Evolutionary conservation across 2,797 vertebrate species (phyloP).

Genomic region (Notolabrus celidotus): DNA sequence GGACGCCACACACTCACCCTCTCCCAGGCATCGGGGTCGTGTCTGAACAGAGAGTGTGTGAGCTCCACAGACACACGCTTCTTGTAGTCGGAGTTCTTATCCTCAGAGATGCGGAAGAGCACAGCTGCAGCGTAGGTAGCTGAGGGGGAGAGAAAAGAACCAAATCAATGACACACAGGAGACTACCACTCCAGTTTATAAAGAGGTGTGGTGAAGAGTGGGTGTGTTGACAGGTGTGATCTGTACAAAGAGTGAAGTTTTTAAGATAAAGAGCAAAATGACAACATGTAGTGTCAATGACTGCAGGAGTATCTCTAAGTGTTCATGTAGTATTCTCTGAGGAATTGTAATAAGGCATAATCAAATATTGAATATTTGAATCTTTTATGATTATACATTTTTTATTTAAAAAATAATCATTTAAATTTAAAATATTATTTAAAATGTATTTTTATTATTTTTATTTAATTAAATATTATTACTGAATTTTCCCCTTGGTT

Average conservation of each 20-base stretch:
- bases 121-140: slow-evolving; percentile 97
- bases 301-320: background rate
- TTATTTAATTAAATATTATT: too few species aligned
- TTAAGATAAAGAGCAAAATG: background rate
- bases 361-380: background rate
- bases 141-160: slow-evolving; percentile 56
- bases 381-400: too few species aligned
- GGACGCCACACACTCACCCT: slow-evolving; percentile 84
- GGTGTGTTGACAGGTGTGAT: background rate
- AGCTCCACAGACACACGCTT: slow-evolving; percentile 97
- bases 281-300: background rate
- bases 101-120: slow-evolving; percentile 98
- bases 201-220: background rate
- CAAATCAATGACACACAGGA: background rate
- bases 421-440: too few species aligned
- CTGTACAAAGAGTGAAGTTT: background rate
- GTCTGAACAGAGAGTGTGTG: slow-evolving; percentile 96
- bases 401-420: too few species aligned
- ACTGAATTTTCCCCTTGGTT: too few species aligned
- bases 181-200: too few species aligned
- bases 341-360: background rate
- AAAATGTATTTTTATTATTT: too few species aligned
- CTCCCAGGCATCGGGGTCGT: slow-evolving; percentile 94
- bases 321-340: background rate
- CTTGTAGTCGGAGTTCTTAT: slow-evolving; percentile 95